These are phyloP conservation scores for Takifugu ocellatus DNA, from an alignment of 2,797 vertebrate species.

Conservation along the genomic window DNA sequence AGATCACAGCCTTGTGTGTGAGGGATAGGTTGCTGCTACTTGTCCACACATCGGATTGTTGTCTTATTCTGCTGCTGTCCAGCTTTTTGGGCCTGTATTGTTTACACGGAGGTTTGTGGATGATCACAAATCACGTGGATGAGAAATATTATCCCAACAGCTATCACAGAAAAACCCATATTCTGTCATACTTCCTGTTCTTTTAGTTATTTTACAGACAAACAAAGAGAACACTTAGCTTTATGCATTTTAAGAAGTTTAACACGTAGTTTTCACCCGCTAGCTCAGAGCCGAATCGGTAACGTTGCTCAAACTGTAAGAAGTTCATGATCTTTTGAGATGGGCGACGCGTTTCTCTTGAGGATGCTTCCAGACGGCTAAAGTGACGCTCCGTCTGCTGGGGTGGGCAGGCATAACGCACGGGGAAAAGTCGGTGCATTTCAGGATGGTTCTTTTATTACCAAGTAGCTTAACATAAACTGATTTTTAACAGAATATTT, in stretches of 20 bases:
- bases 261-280: not conserved
- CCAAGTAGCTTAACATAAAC: no score
- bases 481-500: no score
- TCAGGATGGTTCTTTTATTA: not conserved
- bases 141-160: no score
- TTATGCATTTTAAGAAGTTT: no score
- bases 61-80: constrained; percentile 44
- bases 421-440: constrained; percentile 5
- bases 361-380: not conserved
- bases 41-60: constrained; percentile 69
- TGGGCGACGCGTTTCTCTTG: constrained; percentile 11
- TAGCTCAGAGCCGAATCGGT: not conserved
- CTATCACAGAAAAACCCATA: no score
- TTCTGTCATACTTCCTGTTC: no score
- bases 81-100: constrained; percentile 31
- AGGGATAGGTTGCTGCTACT: constrained; percentile 74
- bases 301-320: constrained; percentile 14
- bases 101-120: not conserved
- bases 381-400: not conserved
- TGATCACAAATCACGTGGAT: no score
- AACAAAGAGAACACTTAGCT: no score
- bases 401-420: constrained; percentile 16
- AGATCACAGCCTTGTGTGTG: constrained; percentile 56
- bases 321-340: constrained; percentile 21
- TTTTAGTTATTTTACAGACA: no score